These are phyloP conservation scores for Odontomachus brunneus DNA, from an alignment of 1,140 invertebrate genomes.

Conservation along the genomic window DNA sequence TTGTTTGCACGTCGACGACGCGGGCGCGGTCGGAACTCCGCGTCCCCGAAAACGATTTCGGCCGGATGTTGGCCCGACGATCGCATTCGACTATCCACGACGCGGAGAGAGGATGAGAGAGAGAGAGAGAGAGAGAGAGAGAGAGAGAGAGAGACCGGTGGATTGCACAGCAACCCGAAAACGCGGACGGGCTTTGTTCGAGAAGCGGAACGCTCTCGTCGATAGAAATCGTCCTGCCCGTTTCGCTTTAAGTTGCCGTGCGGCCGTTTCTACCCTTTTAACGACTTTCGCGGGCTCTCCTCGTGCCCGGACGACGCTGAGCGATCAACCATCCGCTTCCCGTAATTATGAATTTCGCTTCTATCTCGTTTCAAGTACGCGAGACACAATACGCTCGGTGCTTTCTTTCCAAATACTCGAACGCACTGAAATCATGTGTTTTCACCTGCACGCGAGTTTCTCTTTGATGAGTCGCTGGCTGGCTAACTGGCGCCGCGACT, in stretches of 20 bases:
- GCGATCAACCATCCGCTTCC: conserved; percentile 22
- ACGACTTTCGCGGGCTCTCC: conserved; percentile 8
- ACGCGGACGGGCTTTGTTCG: conserved; percentile 36
- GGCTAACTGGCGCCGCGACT: too few relatives aligned
- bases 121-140: background rate
- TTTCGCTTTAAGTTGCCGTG: background rate
- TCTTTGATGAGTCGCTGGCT: conserved; percentile 23
- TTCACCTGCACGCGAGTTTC: conserved; percentile 12
- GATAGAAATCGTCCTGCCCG: background rate
- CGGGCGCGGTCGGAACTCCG: conserved; percentile 2
- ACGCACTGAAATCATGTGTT: background rate
- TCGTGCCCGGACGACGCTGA: background rate
- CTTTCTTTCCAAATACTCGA: conserved; percentile 36
- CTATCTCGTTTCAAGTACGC: background rate
- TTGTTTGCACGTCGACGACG: conserved; percentile 60
- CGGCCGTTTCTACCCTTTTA: background rate
- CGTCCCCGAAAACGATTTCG: conserved; percentile 42
- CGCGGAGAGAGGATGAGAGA: too few relatives aligned
- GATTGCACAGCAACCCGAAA: conserved; percentile 8
- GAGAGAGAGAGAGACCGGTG: background rate
- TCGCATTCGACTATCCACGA: conserved; percentile 36
- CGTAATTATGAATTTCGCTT: conserved; percentile 43
- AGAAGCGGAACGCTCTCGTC: conserved; percentile 1
- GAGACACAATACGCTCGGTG: background rate
- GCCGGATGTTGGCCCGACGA: background rate